A percentile compares a stretch with the other conserved stretches of the same genome.
phyloP scores from a whole-genome alignment of 2,888 invertebrate species.

The Corythucha ciliata region DNA sequence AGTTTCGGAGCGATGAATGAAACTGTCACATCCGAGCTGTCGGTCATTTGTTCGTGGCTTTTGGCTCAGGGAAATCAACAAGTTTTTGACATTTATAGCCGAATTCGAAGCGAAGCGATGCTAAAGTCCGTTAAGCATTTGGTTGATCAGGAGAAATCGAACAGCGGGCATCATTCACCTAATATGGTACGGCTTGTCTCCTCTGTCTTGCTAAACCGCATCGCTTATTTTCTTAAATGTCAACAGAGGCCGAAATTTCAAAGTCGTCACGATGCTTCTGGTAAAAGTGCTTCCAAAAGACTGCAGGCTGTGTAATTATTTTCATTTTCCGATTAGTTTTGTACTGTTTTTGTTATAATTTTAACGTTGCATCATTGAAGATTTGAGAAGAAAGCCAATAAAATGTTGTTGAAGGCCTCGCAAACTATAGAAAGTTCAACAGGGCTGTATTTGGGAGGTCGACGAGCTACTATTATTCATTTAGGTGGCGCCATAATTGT shows the following conservation, averaged over 20 bases:
- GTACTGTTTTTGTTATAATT: background rate
- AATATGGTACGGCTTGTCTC: slow-evolving; percentile 31
- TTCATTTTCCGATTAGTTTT: background rate
- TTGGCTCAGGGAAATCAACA: slow-evolving; percentile 60
- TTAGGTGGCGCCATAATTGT: slow-evolving; percentile 18
- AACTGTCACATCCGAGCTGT: slow-evolving; percentile 58
- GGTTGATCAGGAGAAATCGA: slow-evolving; percentile 67
- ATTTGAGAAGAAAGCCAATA: slow-evolving; percentile 69
- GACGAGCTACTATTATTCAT: slow-evolving; percentile 32
- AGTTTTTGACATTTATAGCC: slow-evolving; percentile 64
- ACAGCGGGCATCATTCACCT: slow-evolving; percentile 44
- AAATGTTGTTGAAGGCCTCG: slow-evolving; percentile 71
- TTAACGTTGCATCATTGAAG: slow-evolving; percentile 40
- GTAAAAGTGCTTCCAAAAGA: slow-evolving; percentile 66
- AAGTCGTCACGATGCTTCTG: slow-evolving; percentile 63
- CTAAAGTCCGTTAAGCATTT: slow-evolving; percentile 63
- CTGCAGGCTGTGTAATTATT: slow-evolving; percentile 65
- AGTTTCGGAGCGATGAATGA: slow-evolving; percentile 61
- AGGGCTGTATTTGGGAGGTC: slow-evolving; percentile 60
- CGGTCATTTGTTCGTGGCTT: slow-evolving; percentile 77
- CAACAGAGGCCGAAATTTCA: slow-evolving; percentile 58
- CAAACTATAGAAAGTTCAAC: slow-evolving; percentile 75
- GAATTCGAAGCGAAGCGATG: slow-evolving; percentile 65
- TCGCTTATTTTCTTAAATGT: slow-evolving; percentile 19
- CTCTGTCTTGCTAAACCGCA: background rate